Conservation (phyloP, 2,113 vertebrate species). For the Halichoerus grypus region DNA sequence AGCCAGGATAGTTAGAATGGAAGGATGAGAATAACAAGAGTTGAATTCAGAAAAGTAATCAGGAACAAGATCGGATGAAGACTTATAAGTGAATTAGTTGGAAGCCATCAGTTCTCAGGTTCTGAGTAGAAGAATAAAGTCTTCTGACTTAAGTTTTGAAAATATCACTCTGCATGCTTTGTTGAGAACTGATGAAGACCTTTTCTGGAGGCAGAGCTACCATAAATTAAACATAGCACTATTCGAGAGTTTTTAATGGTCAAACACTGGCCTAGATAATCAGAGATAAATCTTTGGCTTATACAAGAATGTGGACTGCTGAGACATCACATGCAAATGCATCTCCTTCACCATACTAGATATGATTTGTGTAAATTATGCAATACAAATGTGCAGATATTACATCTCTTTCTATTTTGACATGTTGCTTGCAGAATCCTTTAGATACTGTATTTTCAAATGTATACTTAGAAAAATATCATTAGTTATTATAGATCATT, state of each 20-base stretch:
- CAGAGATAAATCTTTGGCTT: background rate
- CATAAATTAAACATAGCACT: background rate
- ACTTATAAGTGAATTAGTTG: background rate
- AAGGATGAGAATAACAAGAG: background rate
- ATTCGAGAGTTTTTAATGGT: background rate
- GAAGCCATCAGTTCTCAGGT: background rate
- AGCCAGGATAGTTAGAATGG: too few species aligned
- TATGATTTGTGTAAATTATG: background rate
- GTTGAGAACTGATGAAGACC: background rate
- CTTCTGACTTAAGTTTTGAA: background rate
- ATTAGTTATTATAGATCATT: background rate
- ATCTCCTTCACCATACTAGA: background rate
- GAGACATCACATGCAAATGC: accelerated
- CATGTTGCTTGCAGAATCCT: background rate
- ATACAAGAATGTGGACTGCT: background rate
- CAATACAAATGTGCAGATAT: background rate
- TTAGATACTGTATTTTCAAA: background rate
- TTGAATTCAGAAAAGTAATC: background rate
- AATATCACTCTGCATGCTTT: background rate
- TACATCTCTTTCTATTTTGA: background rate
- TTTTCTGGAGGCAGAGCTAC: background rate
- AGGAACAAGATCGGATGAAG: background rate
- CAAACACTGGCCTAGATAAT: background rate
- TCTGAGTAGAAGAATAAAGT: background rate
- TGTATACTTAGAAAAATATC: background rate